Evolutionary conservation across 2,888 invertebrate genomes (phyloP), one percentile per base, ranked within the genome.

Genomic region (Polydrusus tereticollis): DNA sequence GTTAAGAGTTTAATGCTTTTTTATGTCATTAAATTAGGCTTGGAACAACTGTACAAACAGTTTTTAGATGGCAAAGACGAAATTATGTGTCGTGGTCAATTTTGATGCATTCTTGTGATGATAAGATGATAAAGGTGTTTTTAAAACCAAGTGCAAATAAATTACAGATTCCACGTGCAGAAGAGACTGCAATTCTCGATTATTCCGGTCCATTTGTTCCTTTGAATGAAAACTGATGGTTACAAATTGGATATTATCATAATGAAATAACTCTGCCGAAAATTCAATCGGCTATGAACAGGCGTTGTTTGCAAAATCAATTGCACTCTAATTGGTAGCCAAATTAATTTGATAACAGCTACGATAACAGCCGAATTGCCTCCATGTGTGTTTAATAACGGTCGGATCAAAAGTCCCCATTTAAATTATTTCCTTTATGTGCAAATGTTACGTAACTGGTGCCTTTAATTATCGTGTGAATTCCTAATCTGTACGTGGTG

Each of bases 231-330:
- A 73, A 69, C 69, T 73, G 65, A 73, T 65, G 69, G 73, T 64
- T 69, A 69, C 73, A 69, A 73, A 73, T 73, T 73, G 65, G 69
- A 73, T 72, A 73, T 73, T 73, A 73, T 73, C 64, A 73, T 73
- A 73, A 73, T 73, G 73, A 69, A 73, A 73, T 69, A 73, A 65
- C 73, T 73, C 36, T 69, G 60, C 43, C 57, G 69, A 73, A 73
- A 73, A 73, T 73, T 65, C 69, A 73, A 72, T 72, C 64, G 68
- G 58, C 58, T 47, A 16, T 57, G 59, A 50, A 64, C 68, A 29
- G 66, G 55, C 73, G 64, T 55, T 73, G 69, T 73, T 73, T 73
- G 69, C 59, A 52, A 55, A 73, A 69, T 73, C 73, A 73, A 73
- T 73, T 73, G 69, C 69, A 63, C 26, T 69, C 69, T 73, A 73